phyloP scores from a whole-genome alignment of 2,888 invertebrate genomes.

The Julus scanicus region DNA sequence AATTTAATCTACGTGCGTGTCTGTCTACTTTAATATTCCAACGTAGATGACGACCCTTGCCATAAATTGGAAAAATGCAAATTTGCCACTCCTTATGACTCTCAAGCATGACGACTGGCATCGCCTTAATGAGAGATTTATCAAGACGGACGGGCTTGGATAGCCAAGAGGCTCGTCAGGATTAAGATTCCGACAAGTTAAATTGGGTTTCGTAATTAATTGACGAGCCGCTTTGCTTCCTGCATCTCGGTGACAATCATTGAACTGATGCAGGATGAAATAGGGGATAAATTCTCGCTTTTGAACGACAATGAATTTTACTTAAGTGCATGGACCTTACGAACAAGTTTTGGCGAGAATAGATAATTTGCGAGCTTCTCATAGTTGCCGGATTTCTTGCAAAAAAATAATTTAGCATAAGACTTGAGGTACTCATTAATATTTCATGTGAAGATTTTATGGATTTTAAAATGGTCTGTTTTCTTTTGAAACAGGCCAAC shows the following conservation, averaged over 20 bases:
- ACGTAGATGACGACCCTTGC: not conserved
- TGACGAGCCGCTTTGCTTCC: constrained; percentile 8
- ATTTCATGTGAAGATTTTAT: too few species aligned
- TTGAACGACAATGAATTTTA: not conserved
- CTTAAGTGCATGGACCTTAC: not conserved
- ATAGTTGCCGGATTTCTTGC: too few species aligned
- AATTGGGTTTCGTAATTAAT: constrained; percentile 29
- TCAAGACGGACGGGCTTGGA: constrained; percentile 39
- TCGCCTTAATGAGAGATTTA: constrained; percentile 20
- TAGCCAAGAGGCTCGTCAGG: constrained; percentile 30
- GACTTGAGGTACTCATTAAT: too few species aligned
- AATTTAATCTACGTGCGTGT: not conserved
- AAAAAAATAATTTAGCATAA: too few species aligned
- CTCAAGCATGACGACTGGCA: constrained; percentile 29
- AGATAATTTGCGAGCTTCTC: too few species aligned
- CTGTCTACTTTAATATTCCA: constrained; percentile 20
- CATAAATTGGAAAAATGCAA: constrained; percentile 30
- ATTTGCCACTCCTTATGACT: constrained; percentile 32
- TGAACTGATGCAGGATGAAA: not conserved
- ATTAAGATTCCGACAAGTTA: constrained; percentile 34
- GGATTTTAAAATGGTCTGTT: too few species aligned
- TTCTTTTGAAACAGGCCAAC: too few species aligned
- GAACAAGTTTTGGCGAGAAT: too few species aligned
- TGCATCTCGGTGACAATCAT: not conserved
- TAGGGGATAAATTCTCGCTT: not conserved